Percentiles rank a stretch among this genome's conserved stretches.
phyloP scores from a whole-genome alignment of 2,888 invertebrate species.

The Amphipyra tragopoginis region DNA sequence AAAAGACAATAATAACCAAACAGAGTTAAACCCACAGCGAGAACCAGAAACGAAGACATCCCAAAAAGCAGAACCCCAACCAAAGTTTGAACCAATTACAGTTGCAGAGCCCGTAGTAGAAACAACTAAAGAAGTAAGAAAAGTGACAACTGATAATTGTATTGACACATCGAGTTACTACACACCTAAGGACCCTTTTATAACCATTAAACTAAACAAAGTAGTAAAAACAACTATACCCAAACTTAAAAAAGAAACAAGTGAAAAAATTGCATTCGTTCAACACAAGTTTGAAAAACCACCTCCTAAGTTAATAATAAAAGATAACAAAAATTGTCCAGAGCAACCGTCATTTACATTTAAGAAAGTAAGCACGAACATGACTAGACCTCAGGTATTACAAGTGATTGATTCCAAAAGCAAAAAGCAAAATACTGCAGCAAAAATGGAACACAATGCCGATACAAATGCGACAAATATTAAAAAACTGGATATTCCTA shows the following conservation, averaged over 20 bases:
- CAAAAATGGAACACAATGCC: constrained; percentile 64
- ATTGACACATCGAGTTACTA: constrained; percentile 77
- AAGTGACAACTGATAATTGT: constrained; percentile 57
- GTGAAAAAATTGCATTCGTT: constrained; percentile 74
- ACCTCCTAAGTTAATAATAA: constrained; percentile 82
- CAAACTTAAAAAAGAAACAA: constrained; percentile 79
- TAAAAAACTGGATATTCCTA: constrained; percentile 54
- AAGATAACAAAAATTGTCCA: constrained; percentile 72
- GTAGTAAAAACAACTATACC: constrained; percentile 85
- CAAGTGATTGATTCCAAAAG: constrained; percentile 90
- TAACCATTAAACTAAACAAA: constrained; percentile 86
- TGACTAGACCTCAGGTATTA: constrained; percentile 91
- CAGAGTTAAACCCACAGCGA: constrained; percentile 24
- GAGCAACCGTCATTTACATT: constrained; percentile 62
- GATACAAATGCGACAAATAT: constrained; percentile 51
- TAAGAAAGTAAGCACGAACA: constrained; percentile 75
- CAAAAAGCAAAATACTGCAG: constrained; percentile 67
- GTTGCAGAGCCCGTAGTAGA: constrained; percentile 52
- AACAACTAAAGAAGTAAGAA: constrained; percentile 59
- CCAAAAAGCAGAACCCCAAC: constrained; percentile 44
- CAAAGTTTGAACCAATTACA: constrained; percentile 42
- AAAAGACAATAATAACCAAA: constrained; percentile 55
- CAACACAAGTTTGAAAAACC: constrained; percentile 82
- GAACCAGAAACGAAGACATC: constrained; percentile 46
- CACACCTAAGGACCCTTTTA: constrained; percentile 82